A percentile compares a stretch with the other conserved stretches of the same genome.
phyloP scores from a whole-genome alignment of 2,888 invertebrate species.

The Sepiola atlantica region DNA sequence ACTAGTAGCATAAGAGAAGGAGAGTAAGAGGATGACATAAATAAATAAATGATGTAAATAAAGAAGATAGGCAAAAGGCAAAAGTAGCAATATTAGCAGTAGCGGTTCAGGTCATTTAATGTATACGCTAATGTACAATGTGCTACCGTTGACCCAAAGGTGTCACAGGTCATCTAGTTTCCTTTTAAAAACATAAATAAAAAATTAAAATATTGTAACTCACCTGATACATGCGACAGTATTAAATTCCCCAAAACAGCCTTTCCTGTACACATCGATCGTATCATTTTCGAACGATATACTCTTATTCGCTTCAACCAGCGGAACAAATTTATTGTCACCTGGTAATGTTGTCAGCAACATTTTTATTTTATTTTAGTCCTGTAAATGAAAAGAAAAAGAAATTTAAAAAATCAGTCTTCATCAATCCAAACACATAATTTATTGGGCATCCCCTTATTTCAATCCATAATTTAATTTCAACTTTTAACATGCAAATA shows the following conservation, averaged over 20 bases:
- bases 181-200: not conserved
- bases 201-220: not conserved
- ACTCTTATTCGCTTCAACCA: slow-evolving; percentile 45
- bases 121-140: no score
- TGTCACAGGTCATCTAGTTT: no score
- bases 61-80: no score
- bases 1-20: no score
- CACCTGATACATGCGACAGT: slow-evolving; percentile 76
- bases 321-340: slow-evolving; percentile 44
- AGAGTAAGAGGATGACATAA: no score
- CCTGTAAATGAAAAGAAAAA: slow-evolving; percentile 5
- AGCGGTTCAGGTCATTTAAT: no score
- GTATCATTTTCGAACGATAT: slow-evolving; percentile 65
- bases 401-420: not conserved
- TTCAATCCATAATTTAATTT: not conserved
- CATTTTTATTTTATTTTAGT: slow-evolving; percentile 15
- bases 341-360: slow-evolving; percentile 34
- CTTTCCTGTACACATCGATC: slow-evolving; percentile 75
- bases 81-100: no score
- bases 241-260: slow-evolving; percentile 76
- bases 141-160: no score
- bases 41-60: no score
- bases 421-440: no score
- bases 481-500: no score
- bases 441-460: not conserved